Evolutionary conservation across 2,113 vertebrate species (phyloP).

Genomic region (Mionectes macconnelli): DNA sequence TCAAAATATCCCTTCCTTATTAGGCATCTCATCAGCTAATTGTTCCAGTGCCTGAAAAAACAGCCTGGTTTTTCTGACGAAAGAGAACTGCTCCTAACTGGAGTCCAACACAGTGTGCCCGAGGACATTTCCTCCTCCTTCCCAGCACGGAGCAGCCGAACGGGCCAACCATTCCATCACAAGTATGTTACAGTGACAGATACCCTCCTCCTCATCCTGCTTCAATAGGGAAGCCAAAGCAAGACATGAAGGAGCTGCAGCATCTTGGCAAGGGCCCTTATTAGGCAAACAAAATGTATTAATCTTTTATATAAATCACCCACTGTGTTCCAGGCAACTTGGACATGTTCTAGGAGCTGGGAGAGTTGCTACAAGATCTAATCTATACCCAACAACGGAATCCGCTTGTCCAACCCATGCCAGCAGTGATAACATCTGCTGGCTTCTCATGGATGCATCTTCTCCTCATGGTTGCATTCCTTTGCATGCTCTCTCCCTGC

Average conservation of each 20-base stretch:
- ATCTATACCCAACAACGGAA: neutral
- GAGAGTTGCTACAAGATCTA: neutral
- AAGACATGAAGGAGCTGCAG: neutral
- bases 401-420: neutral
- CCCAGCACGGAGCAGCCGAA: fast-evolving
- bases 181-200: neutral
- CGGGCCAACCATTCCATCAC: neutral
- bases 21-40: neutral
- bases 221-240: neutral
- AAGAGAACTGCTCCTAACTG: neutral
- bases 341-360: neutral
- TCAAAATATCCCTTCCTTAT: neutral
- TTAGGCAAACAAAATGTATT: conserved; percentile 2
- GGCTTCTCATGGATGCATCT: neutral
- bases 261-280: neutral
- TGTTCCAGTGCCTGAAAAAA: neutral
- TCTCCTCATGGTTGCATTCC: neutral
- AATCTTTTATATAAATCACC: neutral
- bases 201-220: neutral
- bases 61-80: neutral
- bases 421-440: conserved; percentile 2
- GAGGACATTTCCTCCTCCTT: neutral
- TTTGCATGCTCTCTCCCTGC: neutral
- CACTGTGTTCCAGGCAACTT: neutral
- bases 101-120: neutral